These are phyloP conservation scores for Scaptomyza flava DNA, from an alignment of 2,888 invertebrate genomes.

Conservation along the genomic window DNA sequence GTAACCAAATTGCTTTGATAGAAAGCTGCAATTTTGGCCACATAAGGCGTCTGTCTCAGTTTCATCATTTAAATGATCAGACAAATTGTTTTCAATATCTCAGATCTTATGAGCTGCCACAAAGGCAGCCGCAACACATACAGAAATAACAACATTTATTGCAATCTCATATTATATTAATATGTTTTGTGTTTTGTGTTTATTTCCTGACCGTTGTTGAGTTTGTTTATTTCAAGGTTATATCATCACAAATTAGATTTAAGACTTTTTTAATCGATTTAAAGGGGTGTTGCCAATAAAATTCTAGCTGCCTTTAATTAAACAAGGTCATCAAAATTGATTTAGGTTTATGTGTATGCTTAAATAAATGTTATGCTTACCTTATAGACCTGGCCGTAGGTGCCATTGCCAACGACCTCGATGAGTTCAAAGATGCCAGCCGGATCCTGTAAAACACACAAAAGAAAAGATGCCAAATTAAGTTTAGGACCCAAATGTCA, in stretches of 20 bases:
- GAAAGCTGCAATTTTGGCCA: constrained; percentile 11
- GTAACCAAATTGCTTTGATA: constrained; percentile 57
- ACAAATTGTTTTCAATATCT: constrained; percentile 39
- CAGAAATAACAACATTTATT: constrained; percentile 23
- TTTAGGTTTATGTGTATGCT: not conserved
- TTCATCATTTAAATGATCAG: constrained; percentile 37
- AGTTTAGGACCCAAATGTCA: constrained; percentile 18
- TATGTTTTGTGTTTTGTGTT: constrained; percentile 9
- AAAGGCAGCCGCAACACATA: constrained; percentile 2
- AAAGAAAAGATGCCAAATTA: constrained; percentile 27
- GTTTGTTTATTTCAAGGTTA: constrained; percentile 1
- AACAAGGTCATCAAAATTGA: not conserved
- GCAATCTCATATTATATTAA: constrained; percentile 2
- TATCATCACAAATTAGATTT: constrained; percentile 3
- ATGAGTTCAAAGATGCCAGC: constrained; percentile 99
- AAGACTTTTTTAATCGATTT: constrained; percentile 20
- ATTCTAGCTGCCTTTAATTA: not conserved
- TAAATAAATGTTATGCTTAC: constrained; percentile 85
- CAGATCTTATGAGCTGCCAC: constrained; percentile 2
- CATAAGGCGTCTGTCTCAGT: not conserved
- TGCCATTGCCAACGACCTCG: constrained; percentile 99
- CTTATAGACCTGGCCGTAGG: constrained; percentile 99
- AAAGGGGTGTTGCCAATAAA: not conserved
- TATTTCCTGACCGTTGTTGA: constrained; percentile 1
- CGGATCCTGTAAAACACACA: constrained; percentile 92